These are phyloP conservation scores for Paguma larvata DNA, from an alignment of 2,797 vertebrate species.

Conservation along the genomic window DNA sequence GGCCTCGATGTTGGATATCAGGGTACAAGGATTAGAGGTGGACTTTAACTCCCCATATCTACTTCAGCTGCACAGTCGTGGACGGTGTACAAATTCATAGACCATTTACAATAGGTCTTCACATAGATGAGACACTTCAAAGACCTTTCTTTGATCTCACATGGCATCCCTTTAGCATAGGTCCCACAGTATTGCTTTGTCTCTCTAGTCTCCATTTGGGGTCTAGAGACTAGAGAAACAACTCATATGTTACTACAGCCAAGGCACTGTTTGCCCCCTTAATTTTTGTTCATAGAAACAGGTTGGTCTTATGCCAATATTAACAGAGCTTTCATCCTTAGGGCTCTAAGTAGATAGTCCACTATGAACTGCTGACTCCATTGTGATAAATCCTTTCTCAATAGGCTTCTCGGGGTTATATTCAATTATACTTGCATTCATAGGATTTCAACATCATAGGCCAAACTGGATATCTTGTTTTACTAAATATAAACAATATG, in stretches of 20 bases:
- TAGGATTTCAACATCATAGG: neutral
- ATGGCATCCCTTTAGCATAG: neutral
- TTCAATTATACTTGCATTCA: neutral
- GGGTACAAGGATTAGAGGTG: neutral
- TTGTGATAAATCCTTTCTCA: neutral
- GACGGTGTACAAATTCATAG: neutral
- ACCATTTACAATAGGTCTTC: neutral
- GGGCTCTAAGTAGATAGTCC: neutral
- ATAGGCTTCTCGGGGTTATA: neutral
- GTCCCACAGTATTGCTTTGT: neutral
- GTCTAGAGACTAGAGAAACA: neutral
- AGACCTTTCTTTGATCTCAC: neutral
- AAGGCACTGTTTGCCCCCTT: neutral
- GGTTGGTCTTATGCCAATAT: neutral
- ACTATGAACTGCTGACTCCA: neutral
- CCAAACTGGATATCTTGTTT: neutral
- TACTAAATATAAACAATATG: neutral
- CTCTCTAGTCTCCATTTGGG: neutral
- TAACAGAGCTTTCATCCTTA: neutral
- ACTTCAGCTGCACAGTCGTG: neutral
- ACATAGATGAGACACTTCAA: neutral
- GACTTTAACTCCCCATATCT: neutral
- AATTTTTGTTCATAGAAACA: neutral
- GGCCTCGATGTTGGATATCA: neutral
- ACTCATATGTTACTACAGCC: neutral